phyloP scores from a whole-genome alignment of 2,888 invertebrate species.

The Gari tellinella region DNA sequence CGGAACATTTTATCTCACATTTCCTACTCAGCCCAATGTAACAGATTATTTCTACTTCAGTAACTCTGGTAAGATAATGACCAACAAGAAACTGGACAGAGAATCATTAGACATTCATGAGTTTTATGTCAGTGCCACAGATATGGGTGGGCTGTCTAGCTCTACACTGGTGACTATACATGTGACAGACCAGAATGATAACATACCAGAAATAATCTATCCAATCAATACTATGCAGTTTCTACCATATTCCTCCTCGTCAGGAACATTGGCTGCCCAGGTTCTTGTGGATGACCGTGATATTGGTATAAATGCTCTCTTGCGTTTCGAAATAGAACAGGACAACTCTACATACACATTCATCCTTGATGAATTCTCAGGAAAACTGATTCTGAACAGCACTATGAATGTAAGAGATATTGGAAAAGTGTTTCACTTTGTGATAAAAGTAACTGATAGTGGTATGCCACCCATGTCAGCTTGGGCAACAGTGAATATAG shows the following conservation, averaged over 20 bases:
- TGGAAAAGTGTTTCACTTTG: constrained; percentile 59
- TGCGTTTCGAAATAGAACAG: constrained; percentile 65
- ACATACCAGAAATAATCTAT: constrained; percentile 73
- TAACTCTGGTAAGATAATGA: constrained; percentile 56
- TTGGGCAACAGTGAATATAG: constrained; percentile 53
- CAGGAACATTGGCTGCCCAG: constrained; percentile 57
- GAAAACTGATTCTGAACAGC: constrained; percentile 65
- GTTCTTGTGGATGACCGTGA: constrained; percentile 70
- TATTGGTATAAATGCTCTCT: constrained; percentile 67
- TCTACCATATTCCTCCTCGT: constrained; percentile 46
- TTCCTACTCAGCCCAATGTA: constrained; percentile 44
- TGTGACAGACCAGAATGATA: constrained; percentile 78
- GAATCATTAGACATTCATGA: constrained; percentile 63
- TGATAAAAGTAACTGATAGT: constrained; percentile 70
- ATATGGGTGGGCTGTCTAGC: constrained; percentile 72
- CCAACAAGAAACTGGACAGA: constrained; percentile 68
- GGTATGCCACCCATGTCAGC: constrained; percentile 65
- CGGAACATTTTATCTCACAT: constrained; percentile 61
- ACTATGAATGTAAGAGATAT: constrained; percentile 49
- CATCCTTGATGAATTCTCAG: constrained; percentile 58
- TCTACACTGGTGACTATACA: constrained; percentile 69
- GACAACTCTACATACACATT: constrained; percentile 65
- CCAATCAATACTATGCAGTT: constrained; percentile 66
- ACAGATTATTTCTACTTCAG: constrained; percentile 50
- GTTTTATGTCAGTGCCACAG: constrained; percentile 72